Base-by-base conservation (phyloP, 2,888 invertebrate species). In the Limnephilus rhombicus region DNA sequence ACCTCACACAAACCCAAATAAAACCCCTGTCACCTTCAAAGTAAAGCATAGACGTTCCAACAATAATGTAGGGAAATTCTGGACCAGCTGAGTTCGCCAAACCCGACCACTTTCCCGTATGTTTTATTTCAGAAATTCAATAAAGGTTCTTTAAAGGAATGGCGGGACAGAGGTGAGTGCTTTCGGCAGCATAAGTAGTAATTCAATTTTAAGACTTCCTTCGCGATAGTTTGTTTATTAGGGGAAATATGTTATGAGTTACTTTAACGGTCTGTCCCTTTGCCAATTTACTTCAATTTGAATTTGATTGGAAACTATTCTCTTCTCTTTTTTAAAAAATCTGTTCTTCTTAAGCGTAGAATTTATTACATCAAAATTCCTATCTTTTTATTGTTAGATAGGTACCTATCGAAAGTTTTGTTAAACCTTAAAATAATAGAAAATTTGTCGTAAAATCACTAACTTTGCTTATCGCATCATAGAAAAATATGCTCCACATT, bases 111-210 rank as follows among this genome's bases (percentile, higher is more conserved):
- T 81, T 49, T 88, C 80, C 85, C 85, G 80, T 34, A 89, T 91
- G 82, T 91, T 91, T 92, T 92, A 92, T 92, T 92, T 91, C 85
- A 89, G 85, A 92, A 91, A 92, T 49, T 92, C 92, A 92, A 92
- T 92, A 92, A 92, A 85, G 45, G 81, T 68, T 85, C n/a, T 90
- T 13, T 81, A 41, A 86, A 49, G 45, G 90, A 80, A 81, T 92
- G 37, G 37, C 34, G 80, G 37, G 34, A 88, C 80, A 41, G 81
- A n/a, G 31, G 31, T 49, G 82, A 80, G 90, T 41, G 85, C 90
- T 80, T 85, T 87, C 29, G 34, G 88, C 41, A 89, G 80, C 31
- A 89, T 89, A 89, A 89, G 41, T 37, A 89, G 80, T 89, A n/a
- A 80, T 83, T 90, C 90, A 90, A 90, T 90, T 90, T 90, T 37